phyloP scores from a whole-genome alignment of 2,888 invertebrate species.

The Pollenia angustigena region DNA sequence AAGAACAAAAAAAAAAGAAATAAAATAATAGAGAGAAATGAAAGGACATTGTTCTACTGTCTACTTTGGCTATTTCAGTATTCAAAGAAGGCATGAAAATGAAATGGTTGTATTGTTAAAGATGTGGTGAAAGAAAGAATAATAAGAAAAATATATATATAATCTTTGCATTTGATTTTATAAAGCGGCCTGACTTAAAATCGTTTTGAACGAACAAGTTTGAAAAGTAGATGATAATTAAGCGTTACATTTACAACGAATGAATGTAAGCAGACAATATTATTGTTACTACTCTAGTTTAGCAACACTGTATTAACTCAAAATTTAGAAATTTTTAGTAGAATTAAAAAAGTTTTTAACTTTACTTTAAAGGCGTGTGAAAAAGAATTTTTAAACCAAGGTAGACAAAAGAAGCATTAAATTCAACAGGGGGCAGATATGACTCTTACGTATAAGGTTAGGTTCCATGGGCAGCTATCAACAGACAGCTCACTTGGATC shows the following conservation, averaged over 20 bases:
- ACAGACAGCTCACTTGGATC: no score
- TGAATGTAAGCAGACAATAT: background rate
- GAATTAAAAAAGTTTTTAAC: no score
- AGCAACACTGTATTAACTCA: no score
- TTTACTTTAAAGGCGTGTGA: no score
- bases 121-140: background rate
- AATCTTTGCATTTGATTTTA: conserved; percentile 3
- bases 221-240: background rate
- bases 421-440: no score
- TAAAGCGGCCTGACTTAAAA: conserved; percentile 27
- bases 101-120: background rate
- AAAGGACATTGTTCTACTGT: background rate
- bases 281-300: background rate
- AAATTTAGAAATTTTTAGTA: no score
- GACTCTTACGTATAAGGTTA: no score
- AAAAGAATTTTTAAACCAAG: no score
- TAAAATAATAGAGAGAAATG: background rate
- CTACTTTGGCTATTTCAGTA: background rate
- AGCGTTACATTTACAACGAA: background rate
- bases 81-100: background rate
- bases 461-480: no score
- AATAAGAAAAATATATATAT: background rate
- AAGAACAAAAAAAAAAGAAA: background rate
- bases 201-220: conserved; percentile 12
- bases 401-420: no score